phyloP scores from a whole-genome alignment of 2,888 invertebrate species.

The Biston betularia region DNA sequence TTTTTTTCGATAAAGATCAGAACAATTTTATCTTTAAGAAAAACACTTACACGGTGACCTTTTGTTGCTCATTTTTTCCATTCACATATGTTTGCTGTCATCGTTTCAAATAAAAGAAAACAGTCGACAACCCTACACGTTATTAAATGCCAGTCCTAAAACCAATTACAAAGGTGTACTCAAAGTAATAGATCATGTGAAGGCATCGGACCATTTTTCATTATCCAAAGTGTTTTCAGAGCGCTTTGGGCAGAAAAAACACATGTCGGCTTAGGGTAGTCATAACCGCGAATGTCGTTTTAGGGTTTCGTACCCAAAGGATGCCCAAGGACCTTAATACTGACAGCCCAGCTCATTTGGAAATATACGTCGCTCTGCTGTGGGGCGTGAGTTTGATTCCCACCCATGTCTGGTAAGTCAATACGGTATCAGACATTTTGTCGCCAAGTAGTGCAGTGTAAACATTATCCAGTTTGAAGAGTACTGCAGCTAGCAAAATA shows the following conservation, averaged over 20 bases:
- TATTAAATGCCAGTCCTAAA: constrained; percentile 40
- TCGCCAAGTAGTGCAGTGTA: no score
- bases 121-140: constrained; percentile 9
- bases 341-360: no score
- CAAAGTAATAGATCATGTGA: constrained; percentile 46
- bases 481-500: no score
- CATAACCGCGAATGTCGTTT: not conserved
- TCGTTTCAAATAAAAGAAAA: constrained; percentile 5
- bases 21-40: no score
- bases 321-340: no score
- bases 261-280: not conserved
- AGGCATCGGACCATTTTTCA: constrained; percentile 50
- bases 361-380: no score
- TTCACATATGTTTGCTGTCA: not conserved
- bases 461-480: no score
- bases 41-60: no score
- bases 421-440: no score
- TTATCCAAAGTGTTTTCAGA: constrained; percentile 52
- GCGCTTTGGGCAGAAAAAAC: constrained; percentile 16
- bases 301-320: not conserved
- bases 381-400: no score
- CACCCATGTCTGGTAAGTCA: no score
- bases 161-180: constrained; percentile 52
- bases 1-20: no score
- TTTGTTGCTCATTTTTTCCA: not conserved